Evolutionary conservation across 2,888 invertebrate species (phyloP).

Genomic region (Tetanocera ferruginea): DNA sequence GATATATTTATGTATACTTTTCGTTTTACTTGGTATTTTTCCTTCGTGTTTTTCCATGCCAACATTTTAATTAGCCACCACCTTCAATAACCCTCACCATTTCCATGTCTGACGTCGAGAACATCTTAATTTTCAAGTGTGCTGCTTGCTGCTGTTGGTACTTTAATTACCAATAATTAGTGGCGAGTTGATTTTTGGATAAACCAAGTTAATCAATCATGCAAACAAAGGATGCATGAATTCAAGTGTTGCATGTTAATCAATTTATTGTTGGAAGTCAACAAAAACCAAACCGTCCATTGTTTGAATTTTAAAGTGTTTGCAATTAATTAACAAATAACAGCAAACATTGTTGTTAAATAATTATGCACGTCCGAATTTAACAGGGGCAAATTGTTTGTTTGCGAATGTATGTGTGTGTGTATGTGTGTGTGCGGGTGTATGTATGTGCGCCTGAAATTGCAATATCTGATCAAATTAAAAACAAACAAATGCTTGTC

Average conservation of each 20-base stretch:
- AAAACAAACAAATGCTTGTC: conserved; percentile 20
- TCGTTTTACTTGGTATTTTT: no score
- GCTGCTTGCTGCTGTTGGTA: conserved; percentile 47
- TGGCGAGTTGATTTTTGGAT: neutral
- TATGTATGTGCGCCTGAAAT: conserved; percentile 19
- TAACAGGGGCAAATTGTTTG: conserved; percentile 29
- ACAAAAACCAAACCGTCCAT: neutral
- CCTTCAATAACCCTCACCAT: no score
- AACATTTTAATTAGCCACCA: no score
- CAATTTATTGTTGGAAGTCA: neutral
- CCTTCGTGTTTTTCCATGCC: no score
- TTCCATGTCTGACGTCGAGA: no score
- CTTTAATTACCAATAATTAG: neutral
- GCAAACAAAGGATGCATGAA: conserved; percentile 14
- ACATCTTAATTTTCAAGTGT: conserved; percentile 37
- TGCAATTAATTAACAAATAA: conserved; percentile 34
- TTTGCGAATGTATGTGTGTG: neutral
- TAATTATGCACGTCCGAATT: conserved; percentile 22
- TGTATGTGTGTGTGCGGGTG: conserved; percentile 13
- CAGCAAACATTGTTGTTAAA: conserved; percentile 22
- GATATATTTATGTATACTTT: no score
- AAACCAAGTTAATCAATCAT: conserved; percentile 17
- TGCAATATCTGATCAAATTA: conserved; percentile 28
- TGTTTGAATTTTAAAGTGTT: conserved; percentile 12
- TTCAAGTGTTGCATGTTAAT: neutral